Base-by-base conservation (phyloP, 2,888 invertebrate genomes). In the Linhomoeus sp. region DNA sequence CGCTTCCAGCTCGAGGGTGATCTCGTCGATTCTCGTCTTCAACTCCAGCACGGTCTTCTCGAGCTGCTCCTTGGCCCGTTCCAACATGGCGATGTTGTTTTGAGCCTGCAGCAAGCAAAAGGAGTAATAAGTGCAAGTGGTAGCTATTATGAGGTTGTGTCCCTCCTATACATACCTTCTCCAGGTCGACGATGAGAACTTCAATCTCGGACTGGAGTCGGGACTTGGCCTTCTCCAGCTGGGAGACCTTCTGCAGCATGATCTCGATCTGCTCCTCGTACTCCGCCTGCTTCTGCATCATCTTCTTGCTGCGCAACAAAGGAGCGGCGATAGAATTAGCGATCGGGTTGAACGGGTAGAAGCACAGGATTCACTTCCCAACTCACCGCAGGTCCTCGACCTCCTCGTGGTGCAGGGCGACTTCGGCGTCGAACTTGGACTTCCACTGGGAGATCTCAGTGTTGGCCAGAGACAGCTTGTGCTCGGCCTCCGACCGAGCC, bases 231-330 rank as follows among this genome's bases (percentile, higher is more conserved):
- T 97, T 97, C 73, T 97, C 94, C 50, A 71, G 87, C 76, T 68
- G 68, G 74, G 78, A 82, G 71, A 86, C 76, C 75, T 88, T 88
- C 58, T 80, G 81, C 61, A 90, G 75, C 65, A 90, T 77, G 55
- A 81, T 79, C 70, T 92, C 92, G 64, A 90, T 84, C 69, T 87
- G 86, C 70, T 94, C 94, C 69, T 97, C 94, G 67, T 92, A 82
- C 68, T 97, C 92, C 64, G 83, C 81, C 67, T 90, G 73, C 86
- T 83, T 65, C 86, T 62, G 63, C 46, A 63, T 55, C 63, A 63
- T 62, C 58, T 62, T 62, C 59, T 62, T 62, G 55, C 62, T 63
- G 29, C n/a, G n/a, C n/a, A n/a, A n/a, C n/a, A n/a, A n/a, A n/a
- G n/a, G n/a, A n/a, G n/a, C n/a, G n/a, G n/a, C n/a, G n/a, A n/a